These are phyloP conservation scores for Cheilosia vernalis DNA, from an alignment of 2,888 invertebrate genomes.

Conservation along the genomic window DNA sequence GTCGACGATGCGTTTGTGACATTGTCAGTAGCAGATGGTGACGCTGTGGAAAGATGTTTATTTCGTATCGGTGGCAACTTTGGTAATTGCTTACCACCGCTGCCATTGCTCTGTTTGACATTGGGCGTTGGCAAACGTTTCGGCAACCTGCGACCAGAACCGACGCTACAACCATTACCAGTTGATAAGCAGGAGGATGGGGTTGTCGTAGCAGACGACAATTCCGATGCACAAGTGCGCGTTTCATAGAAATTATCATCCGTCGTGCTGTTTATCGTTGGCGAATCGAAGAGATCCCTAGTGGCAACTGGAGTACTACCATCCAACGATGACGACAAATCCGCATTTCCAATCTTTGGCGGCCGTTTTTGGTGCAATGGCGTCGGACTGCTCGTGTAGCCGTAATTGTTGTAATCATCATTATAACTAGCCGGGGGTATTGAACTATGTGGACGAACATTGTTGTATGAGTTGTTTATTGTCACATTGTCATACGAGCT, in stretches of 20 bases:
- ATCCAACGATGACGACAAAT: conserved; percentile 18
- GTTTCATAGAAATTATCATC: conserved; percentile 79
- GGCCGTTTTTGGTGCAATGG: conserved; percentile 14
- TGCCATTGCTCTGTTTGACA: conserved; percentile 31
- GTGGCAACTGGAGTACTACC: conserved; percentile 50
- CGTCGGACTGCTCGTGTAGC: conserved; percentile 64
- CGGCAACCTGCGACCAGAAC: conserved; percentile 78
- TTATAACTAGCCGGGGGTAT: conserved; percentile 84
- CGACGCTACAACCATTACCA: conserved; percentile 55
- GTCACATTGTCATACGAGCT: conserved; percentile 72
- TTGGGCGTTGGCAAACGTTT: conserved; percentile 78
- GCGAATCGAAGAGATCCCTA: conserved; percentile 56
- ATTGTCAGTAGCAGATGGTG: conserved; percentile 23
- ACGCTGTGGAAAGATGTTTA: conserved; percentile 37
- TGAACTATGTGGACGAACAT: conserved; percentile 79
- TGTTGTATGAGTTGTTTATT: conserved; percentile 69
- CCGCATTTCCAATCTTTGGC: neutral
- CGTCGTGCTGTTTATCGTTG: conserved; percentile 79
- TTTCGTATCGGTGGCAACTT: conserved; percentile 76
- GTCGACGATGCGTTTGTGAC: conserved; percentile 31
- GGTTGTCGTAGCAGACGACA: conserved; percentile 35
- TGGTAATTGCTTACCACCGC: conserved; percentile 78
- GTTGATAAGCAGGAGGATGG: conserved; percentile 59
- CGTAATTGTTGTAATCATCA: conserved; percentile 87
- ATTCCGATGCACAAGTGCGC: conserved; percentile 17